Percentiles rank a stretch among this genome's conserved stretches.
These are phyloP conservation scores for Phalacrocorax aristotelis DNA, from an alignment of 2,113 vertebrate species.

Conservation along the genomic window DNA sequence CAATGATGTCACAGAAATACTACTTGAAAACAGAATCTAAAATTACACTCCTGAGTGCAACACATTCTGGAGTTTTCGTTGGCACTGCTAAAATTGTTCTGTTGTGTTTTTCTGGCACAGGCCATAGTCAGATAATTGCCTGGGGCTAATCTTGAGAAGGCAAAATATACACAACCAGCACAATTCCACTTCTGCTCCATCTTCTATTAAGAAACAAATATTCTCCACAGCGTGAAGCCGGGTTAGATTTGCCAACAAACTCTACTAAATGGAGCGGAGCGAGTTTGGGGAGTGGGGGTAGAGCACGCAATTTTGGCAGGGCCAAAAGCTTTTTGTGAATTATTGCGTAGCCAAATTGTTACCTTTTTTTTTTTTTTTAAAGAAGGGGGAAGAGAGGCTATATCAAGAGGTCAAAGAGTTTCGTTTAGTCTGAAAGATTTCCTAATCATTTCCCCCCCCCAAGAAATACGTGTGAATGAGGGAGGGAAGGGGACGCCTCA, in stretches of 20 bases:
- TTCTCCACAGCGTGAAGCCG: constrained; percentile 17
- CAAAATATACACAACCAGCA: constrained; percentile 59
- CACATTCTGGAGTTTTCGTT: constrained; percentile 66
- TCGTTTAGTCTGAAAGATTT: constrained; percentile 38
- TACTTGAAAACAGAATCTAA: constrained; percentile 69
- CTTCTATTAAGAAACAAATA: constrained; percentile 58
- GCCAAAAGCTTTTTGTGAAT: constrained; percentile 13
- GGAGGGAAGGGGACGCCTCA: neutral
- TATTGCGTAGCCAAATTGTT: neutral
- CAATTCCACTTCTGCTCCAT: constrained; percentile 46
- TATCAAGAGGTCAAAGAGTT: constrained; percentile 4
- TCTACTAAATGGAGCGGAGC: constrained; percentile 1
- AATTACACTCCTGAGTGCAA: constrained; percentile 66
- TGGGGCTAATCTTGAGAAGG: constrained; percentile 59
- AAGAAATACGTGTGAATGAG: neutral
- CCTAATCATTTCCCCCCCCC: neutral
- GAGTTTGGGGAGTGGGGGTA: neutral
- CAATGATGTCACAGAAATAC: constrained; percentile 69
- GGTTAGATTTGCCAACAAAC: constrained; percentile 25
- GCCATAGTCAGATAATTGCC: constrained; percentile 61
- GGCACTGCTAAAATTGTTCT: constrained; percentile 66
- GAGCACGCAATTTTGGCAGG: neutral
- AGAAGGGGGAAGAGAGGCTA: neutral
- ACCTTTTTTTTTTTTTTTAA: neutral
- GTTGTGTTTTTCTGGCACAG: constrained; percentile 63